Evolutionary conservation across 1,140 invertebrate genomes (phyloP).

Genomic region (Drosophila azteca): DNA sequence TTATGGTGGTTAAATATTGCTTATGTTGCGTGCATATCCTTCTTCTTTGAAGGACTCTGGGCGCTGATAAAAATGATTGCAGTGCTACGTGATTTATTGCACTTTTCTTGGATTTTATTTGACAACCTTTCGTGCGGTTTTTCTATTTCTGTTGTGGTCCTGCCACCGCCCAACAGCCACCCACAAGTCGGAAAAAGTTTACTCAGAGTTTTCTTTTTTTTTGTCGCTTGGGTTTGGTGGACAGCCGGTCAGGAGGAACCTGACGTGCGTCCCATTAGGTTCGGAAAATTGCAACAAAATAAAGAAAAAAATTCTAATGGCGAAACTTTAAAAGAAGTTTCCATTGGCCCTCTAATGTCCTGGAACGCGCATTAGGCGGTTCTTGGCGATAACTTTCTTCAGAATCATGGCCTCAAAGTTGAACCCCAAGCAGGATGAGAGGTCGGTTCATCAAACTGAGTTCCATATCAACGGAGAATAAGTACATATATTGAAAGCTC

Average conservation of each 20-base stretch:
- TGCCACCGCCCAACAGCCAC: not conserved
- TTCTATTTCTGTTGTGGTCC: constrained; percentile 1
- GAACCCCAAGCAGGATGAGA: too few species aligned
- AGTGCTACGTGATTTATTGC: constrained; percentile 71
- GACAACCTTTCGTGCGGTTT: constrained; percentile 70
- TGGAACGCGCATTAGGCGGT: constrained; percentile 12
- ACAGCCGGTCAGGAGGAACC: constrained; percentile 21
- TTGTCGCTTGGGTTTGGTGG: constrained; percentile 6
- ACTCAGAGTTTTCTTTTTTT: constrained; percentile 11
- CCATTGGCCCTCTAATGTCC: constrained; percentile 11
- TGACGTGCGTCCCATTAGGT: constrained; percentile 51
- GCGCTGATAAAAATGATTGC: constrained; percentile 52
- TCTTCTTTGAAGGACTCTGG: constrained; percentile 32
- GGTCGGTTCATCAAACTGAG: not conserved
- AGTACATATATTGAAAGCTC: constrained; percentile 26
- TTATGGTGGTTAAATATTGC: constrained; percentile 12
- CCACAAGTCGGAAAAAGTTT: constrained; percentile 25
- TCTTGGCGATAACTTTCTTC: not conserved
- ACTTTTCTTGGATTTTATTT: constrained; percentile 73
- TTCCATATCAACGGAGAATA: not conserved
- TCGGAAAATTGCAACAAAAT: constrained; percentile 51
- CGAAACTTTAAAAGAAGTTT: constrained; percentile 27
- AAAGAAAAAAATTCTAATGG: constrained; percentile 22
- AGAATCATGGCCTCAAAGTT: not conserved
- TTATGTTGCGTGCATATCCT: constrained; percentile 5